These are phyloP conservation scores for Bibio marci DNA, from an alignment of 2,888 invertebrate genomes.

Conservation along the genomic window DNA sequence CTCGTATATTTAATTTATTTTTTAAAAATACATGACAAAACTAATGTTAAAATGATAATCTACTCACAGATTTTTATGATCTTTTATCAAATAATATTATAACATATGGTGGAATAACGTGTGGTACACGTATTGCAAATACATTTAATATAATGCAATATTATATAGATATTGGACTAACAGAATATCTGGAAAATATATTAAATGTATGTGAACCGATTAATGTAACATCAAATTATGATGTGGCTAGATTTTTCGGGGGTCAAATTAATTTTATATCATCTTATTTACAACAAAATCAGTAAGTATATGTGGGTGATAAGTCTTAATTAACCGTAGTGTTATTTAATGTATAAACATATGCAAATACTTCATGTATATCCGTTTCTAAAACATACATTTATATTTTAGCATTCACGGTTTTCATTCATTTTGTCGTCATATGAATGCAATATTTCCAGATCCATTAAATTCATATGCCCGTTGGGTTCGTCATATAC, in stretches of 20 bases:
- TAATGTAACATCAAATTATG: not conserved
- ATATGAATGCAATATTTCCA: too few relatives aligned
- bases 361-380: too few relatives aligned
- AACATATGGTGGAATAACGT: conserved; percentile 2
- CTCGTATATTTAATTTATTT: too few relatives aligned
- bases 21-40: not conserved
- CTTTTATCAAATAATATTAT: not conserved
- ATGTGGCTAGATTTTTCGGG: not conserved
- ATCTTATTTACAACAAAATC: not conserved
- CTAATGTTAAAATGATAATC: too few relatives aligned
- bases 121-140: conserved; percentile 1
- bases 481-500: not conserved
- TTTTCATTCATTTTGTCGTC: too few relatives aligned
- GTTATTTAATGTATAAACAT: too few relatives aligned
- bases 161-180: not conserved
- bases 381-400: too few relatives aligned
- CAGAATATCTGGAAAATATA: not conserved
- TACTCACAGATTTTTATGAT: conserved; percentile 6
- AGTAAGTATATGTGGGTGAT: too few relatives aligned
- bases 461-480: not conserved
- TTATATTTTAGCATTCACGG: too few relatives aligned
- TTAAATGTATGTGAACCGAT: conserved; percentile 2
- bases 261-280: not conserved
- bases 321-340: too few relatives aligned
- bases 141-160: conserved; percentile 4